These are phyloP conservation scores for Drosophila burlai DNA, from an alignment of 1,140 invertebrate genomes.

Conservation along the genomic window DNA sequence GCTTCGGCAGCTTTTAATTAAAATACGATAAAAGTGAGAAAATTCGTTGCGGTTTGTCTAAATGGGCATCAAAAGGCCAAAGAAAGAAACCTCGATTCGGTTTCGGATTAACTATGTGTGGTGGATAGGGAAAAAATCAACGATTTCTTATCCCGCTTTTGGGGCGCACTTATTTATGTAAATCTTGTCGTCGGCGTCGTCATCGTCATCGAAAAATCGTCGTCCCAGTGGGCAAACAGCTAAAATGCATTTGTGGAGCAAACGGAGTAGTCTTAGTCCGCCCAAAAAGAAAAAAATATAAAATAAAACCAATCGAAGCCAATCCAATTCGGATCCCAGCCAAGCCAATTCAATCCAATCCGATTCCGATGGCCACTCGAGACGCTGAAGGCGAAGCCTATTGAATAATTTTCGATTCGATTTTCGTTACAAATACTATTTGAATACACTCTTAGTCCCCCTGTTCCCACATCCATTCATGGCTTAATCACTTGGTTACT, in stretches of 20 bases:
- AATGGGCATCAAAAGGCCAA: constrained; percentile 42
- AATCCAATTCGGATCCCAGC: constrained; percentile 51
- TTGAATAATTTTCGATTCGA: constrained; percentile 77
- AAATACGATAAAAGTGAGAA: constrained; percentile 62
- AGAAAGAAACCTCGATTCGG: constrained; percentile 42
- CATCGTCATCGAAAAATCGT: constrained; percentile 36
- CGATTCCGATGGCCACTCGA: constrained; percentile 45
- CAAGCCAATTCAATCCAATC: constrained; percentile 52
- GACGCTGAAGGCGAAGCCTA: constrained; percentile 63
- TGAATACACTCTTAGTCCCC: constrained; percentile 7
- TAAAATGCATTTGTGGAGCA: constrained; percentile 70
- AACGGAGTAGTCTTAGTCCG: constrained; percentile 38
- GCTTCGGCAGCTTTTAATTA: constrained; percentile 77
- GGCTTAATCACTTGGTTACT: constrained; percentile 78
- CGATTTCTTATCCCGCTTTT: constrained; percentile 66
- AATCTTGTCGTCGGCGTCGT: constrained; percentile 57
- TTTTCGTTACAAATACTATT: constrained; percentile 58
- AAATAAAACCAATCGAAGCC: constrained; percentile 27
- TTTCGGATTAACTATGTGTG: constrained; percentile 36
- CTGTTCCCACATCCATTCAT: constrained; percentile 28
- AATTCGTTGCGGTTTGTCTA: constrained; percentile 75
- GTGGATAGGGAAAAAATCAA: constrained; percentile 40
- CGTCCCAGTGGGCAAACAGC: constrained; percentile 55
- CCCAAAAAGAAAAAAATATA: constrained; percentile 17
- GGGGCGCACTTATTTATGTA: constrained; percentile 78